phyloP scores from a whole-genome alignment of 2,797 vertebrate genomes.

The Philypnodon macrostomus region DNA sequence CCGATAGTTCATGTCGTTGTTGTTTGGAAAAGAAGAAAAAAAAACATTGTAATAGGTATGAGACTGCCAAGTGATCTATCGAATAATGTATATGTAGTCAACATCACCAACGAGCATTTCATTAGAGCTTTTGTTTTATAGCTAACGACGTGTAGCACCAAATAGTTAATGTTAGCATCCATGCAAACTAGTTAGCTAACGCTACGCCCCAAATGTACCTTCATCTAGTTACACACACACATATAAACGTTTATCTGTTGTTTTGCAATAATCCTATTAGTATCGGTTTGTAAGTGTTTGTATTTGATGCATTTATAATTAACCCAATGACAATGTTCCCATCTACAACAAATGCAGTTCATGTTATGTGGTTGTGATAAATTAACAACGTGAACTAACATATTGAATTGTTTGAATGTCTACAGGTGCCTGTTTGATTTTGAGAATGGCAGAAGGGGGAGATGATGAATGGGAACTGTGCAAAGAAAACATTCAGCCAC shows the following conservation, averaged over 20 bases:
- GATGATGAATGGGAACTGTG: conserved; percentile 90
- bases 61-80: rapidly evolving
- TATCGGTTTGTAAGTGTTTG: neutral
- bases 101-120: neutral
- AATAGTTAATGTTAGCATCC: conserved; percentile 3
- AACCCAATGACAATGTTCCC: neutral
- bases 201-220: neutral
- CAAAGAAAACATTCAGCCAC: conserved; percentile 96
- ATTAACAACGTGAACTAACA: neutral
- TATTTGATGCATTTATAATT: neutral
- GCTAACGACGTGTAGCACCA: neutral
- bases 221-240: neutral
- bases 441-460: conserved; percentile 82
- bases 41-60: conserved; percentile 15
- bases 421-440: conserved; percentile 12
- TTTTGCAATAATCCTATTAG: too few species aligned
- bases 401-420: too few species aligned
- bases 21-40: neutral
- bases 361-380: neutral
- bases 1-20: neutral
- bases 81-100: rapidly evolving
- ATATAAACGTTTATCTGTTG: too few species aligned
- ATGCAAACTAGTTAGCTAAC: neutral
- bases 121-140: conserved; percentile 10
- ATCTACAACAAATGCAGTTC: neutral